These are phyloP conservation scores for Ctenodactylus gundi DNA, from an alignment of 2,113 vertebrate species.

Conservation along the genomic window DNA sequence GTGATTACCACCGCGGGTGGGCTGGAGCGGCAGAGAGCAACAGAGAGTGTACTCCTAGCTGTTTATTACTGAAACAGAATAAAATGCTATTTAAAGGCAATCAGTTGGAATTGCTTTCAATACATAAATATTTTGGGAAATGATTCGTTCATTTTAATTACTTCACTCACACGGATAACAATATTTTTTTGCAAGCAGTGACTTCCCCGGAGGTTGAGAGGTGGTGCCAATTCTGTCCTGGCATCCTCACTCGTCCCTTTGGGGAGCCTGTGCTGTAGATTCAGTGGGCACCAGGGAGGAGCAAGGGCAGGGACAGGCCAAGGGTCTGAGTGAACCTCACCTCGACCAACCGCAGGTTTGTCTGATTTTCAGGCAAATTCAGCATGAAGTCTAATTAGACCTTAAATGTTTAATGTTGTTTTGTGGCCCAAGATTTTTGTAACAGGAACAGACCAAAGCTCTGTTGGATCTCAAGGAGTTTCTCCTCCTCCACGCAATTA, in stretches of 20 bases:
- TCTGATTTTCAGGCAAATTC: not conserved
- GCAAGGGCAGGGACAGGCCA: not conserved
- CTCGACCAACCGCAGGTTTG: not conserved
- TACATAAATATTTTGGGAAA: slow-evolving; percentile 78
- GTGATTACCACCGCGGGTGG: not conserved
- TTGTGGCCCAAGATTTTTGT: not conserved
- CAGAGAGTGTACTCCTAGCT: not conserved
- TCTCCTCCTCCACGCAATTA: not conserved
- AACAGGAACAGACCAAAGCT: not conserved
- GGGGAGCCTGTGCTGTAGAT: not conserved
- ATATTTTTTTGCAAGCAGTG: slow-evolving; percentile 58
- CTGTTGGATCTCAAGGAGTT: not conserved
- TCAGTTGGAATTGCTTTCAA: slow-evolving; percentile 75
- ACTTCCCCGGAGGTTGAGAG: not conserved
- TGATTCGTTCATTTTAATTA: slow-evolving; percentile 80
- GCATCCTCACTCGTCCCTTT: rapidly evolving
- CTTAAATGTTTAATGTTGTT: slow-evolving; percentile 9
- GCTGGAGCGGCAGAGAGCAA: not conserved
- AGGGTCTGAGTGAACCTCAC: not conserved
- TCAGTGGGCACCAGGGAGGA: not conserved
- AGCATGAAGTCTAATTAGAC: not conserved
- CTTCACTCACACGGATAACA: slow-evolving; percentile 66
- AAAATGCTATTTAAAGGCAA: slow-evolving; percentile 75
- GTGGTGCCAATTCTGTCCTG: not conserved
- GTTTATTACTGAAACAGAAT: slow-evolving; percentile 55